Conservation (phyloP, 2,113 vertebrate genomes). For the Hydropotes inermis region DNA sequence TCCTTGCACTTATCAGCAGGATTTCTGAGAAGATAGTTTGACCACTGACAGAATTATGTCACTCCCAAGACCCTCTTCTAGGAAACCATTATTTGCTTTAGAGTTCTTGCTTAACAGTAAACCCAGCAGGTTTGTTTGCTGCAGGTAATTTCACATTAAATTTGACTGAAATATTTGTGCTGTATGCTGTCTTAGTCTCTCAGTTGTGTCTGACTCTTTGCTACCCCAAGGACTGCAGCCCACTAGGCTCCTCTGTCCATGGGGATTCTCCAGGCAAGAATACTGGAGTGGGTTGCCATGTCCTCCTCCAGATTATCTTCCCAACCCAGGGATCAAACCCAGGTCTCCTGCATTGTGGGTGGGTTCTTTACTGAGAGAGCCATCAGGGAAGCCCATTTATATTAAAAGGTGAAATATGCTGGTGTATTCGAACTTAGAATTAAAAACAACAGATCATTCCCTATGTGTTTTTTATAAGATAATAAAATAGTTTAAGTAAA, state of each 20-base stretch:
- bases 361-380: background rate
- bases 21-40: conserved; percentile 18
- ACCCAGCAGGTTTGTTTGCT: background rate
- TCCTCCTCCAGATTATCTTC: background rate
- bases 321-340: background rate
- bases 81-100: background rate
- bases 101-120: background rate
- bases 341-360: background rate
- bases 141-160: background rate
- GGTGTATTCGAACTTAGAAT: background rate
- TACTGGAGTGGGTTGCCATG: background rate
- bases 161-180: background rate
- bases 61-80: background rate
- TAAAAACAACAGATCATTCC: background rate
- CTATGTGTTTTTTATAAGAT: background rate
- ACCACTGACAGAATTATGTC: conserved; percentile 27
- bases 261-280: background rate
- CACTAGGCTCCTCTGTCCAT: background rate
- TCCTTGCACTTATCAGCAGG: background rate
- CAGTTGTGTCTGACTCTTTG: background rate
- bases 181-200: background rate
- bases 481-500: background rate
- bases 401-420: background rate
- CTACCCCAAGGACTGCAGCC: background rate
- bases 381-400: background rate